A percentile compares a stretch with the other conserved stretches of the same genome.
phyloP scores from a whole-genome alignment of 2,797 vertebrate species.

The Onychomys leucogaster region DNA sequence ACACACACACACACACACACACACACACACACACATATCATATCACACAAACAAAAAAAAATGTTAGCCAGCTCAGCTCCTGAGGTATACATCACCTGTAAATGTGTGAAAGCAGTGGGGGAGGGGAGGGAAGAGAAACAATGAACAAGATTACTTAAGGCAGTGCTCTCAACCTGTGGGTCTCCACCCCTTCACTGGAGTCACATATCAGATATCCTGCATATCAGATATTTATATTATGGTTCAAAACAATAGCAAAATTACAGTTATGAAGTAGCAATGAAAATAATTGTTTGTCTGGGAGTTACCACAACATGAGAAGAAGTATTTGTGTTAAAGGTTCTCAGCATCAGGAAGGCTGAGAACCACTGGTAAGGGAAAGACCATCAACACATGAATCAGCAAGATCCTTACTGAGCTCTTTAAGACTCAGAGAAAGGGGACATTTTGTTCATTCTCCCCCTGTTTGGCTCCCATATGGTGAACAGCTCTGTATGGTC shows the following conservation, averaged over 20 bases:
- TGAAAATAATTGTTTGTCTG: background rate
- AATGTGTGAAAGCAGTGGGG: background rate
- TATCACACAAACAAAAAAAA: no score
- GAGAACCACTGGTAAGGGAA: background rate
- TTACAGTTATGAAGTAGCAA: background rate
- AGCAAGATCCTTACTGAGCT: slow-evolving; percentile 29
- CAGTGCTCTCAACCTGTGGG: background rate
- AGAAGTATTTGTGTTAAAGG: background rate
- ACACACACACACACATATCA: no score
- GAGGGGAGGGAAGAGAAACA: background rate
- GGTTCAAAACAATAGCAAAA: background rate
- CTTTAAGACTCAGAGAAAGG: slow-evolving; percentile 77
- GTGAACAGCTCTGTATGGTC: slow-evolving; percentile 87
- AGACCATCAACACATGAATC: background rate
- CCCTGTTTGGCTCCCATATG: slow-evolving; percentile 85
- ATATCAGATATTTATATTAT: background rate
- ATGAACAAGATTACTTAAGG: fast-evolving
- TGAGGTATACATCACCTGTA: no score
- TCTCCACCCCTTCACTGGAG: background rate
- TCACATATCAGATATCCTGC: no score
- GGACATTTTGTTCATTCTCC: slow-evolving; percentile 79
- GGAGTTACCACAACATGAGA: no score
- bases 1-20: background rate
- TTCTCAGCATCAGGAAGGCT: background rate
- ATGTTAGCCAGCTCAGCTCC: background rate